Base-by-base conservation (phyloP, 2,113 vertebrate genomes). In the Stegastes partitus region DNA sequence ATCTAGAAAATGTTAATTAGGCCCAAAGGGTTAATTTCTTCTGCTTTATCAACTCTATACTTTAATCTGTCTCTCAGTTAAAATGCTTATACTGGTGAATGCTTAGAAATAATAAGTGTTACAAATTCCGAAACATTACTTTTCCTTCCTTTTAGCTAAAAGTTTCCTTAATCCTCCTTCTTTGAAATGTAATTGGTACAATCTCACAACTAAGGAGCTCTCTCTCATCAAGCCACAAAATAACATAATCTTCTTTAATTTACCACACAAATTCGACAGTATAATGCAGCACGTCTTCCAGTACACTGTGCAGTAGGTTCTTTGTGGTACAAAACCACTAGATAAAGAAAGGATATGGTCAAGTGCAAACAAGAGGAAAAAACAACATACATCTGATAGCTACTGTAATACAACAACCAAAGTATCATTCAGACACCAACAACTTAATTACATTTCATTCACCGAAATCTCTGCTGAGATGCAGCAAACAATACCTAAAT, bases 1-100 rank as follows among this genome's bases (percentile, higher is more conserved):
- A 94, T 93, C 85, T 88, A 39, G 9, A 73, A 92, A 92, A 93
- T 91, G 90, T 85, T 94, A 93, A 94, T 95, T 93, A 91, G 76
- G 58, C 88, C 93, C 89, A 86, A 90, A 85, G 87, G 94, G 91
- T 93, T 95, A 85, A 93, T 92, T 94, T 89, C 75, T 76, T 53
- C 64, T 73, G 61, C 83, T 89, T 91, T 87, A 90, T 82, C 81
- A 76, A 82, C 59, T 63, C 66, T 62, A 68, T 53, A 75, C 79
- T 90, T 92, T 84, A 93, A 93, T 94, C 81, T 77, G 65, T 76
- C 79, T 62, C 39, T 54, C 58, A 68, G 67, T 89, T 79, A 83
- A 88, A 88, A 91, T 57, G 67, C 63, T 85, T 77, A 63, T 68
- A 59, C 37, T 73, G 54, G n/a, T 64, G 25, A 83, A 62, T 81